These are phyloP conservation scores for Saxidomus purpurata DNA, from an alignment of 1,140 invertebrate species.

Conservation along the genomic window DNA sequence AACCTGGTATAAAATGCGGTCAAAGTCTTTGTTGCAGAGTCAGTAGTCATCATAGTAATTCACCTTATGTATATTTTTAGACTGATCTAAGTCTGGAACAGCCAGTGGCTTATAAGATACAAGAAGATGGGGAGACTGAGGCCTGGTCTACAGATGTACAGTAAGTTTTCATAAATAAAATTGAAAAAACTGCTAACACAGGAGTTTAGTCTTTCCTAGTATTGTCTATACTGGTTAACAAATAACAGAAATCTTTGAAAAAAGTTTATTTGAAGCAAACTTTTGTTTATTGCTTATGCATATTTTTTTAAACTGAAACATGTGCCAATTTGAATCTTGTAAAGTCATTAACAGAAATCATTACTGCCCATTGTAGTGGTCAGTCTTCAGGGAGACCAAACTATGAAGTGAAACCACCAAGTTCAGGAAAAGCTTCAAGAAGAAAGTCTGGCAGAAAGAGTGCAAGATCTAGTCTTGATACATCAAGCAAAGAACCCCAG, in stretches of 20 bases:
- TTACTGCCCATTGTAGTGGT: background rate
- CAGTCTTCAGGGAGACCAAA: background rate
- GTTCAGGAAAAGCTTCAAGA: slow-evolving; percentile 33
- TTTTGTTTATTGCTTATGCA: background rate
- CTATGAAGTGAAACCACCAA: slow-evolving; percentile 53
- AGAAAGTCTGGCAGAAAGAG: slow-evolving; percentile 49
- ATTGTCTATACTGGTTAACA: background rate
- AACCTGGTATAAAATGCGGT: too few relatives aligned
- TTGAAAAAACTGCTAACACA: background rate
- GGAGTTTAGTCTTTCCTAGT: background rate
- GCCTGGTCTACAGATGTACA: slow-evolving; percentile 36
- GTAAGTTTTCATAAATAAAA: slow-evolving; percentile 15
- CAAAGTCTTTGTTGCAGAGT: too few relatives aligned
- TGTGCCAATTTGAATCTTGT: too few relatives aligned
- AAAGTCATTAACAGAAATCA: too few relatives aligned
- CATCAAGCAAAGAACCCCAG: background rate
- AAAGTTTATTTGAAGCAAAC: background rate
- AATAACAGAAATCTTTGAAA: background rate
- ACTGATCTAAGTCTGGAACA: slow-evolving; percentile 29
- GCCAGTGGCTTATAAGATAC: slow-evolving; percentile 18
- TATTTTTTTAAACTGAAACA: background rate
- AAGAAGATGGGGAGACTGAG: slow-evolving; percentile 45
- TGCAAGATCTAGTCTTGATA: slow-evolving; percentile 43
- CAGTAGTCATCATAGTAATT: too few relatives aligned
- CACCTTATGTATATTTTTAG: too few relatives aligned